Evolutionary conservation across 2,888 invertebrate genomes (phyloP), one percentile per base, ranked within the genome.

Genomic region (Brachypalpus laphriformis): DNA sequence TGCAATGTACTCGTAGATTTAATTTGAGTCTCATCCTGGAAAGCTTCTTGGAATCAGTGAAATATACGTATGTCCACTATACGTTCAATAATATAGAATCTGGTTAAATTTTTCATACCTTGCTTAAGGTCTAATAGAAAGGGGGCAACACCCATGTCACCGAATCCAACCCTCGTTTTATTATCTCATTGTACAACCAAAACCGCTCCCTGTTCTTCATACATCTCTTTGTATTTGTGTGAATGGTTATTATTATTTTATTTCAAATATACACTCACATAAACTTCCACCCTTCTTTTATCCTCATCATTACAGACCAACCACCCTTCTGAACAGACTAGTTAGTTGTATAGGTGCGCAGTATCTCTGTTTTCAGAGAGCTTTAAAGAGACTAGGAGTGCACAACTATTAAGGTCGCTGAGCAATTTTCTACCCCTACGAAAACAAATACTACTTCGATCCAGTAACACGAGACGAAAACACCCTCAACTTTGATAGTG

Each of bases 181-280:
- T 51, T 68, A 68, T 51, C 47, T 47, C 20, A 54, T 37, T 45
- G 51, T 51, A 77, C 31, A 31, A 68, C 40, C 28, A 61, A 42
- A 77, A 77, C 76, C 68, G 76, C 76, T 77, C 68, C 76, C 76
- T 61, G 49, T 68, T 68, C 49, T 54, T 70, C 22, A 75, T 57
- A 45, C 57, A 59, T 54, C 11, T 4, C 11, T 20, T 16, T 14
- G 56, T 34, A 20, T 78, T 20, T 57, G 66, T 74, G 45, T 47
- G 61, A 20, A 45, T 34, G 51, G 31, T 31, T 45, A 49, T 49
- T 57, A 56, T 78, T 47, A 65, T 72, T 72, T 72, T 18, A 70
- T 37, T 47, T n/a, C 11, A 49, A 49, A 45, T 37, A 71, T 18
- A 61, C 63, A 78, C n/a, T 68, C 59, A 42, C 59, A 68, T 42